Conservation (phyloP, 2,113 vertebrate species). For the Ginglymostoma cirratum region DNA sequence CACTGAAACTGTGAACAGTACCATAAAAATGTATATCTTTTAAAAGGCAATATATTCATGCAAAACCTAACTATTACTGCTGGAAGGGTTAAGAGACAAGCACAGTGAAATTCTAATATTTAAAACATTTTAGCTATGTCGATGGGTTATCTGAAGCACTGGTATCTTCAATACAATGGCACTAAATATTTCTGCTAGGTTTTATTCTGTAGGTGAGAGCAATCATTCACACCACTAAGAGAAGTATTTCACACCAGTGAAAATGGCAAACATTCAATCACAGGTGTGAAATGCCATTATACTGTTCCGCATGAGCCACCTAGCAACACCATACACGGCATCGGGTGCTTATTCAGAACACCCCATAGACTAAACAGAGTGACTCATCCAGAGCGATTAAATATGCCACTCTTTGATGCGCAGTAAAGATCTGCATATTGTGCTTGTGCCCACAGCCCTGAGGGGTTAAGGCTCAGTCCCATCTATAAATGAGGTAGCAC, state of each 20-base stretch:
- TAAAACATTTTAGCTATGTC: not conserved
- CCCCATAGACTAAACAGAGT: slow-evolving; percentile 16
- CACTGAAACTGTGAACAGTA: not conserved
- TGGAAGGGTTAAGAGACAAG: not conserved
- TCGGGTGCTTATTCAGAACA: slow-evolving; percentile 14
- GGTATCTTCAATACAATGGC: not conserved
- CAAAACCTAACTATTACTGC: not conserved
- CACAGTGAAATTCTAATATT: not conserved
- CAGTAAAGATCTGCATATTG: slow-evolving; percentile 23
- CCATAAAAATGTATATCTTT: not conserved
- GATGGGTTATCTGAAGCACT: not conserved
- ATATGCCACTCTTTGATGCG: slow-evolving; percentile 31
- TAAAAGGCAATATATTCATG: not conserved
- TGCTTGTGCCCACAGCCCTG: slow-evolving; percentile 2
- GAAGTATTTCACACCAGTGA: slow-evolving; percentile 14
- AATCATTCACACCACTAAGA: not conserved
- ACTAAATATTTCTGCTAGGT: not conserved
- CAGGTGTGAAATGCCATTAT: slow-evolving; percentile 37
- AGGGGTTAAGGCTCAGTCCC: not conserved
- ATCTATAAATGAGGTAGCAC: not conserved
- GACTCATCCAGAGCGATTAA: slow-evolving; percentile 23
- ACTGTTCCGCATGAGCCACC: slow-evolving; percentile 24
- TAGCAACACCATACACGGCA: not conserved
- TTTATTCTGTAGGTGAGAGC: not conserved
- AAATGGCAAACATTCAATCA: slow-evolving; percentile 6